A percentile compares a stretch with the other conserved stretches of the same genome.
Evolutionary conservation across 2,888 invertebrate species (phyloP).

Genomic region (Napeogenes inachia): DNA sequence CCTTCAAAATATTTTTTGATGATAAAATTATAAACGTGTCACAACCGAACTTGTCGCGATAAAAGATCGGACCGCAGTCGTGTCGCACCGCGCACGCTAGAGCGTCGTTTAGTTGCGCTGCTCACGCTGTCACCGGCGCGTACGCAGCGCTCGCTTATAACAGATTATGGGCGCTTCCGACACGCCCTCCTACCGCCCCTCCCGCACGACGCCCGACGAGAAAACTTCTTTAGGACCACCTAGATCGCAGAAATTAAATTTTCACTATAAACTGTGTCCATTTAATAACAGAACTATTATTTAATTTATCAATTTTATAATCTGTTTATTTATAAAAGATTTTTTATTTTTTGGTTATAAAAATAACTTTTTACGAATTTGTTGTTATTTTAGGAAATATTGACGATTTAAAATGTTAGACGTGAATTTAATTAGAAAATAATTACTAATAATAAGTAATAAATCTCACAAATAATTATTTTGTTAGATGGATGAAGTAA

Average conservation of each 20-base stretch:
- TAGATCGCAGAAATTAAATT: slow-evolving; percentile 7
- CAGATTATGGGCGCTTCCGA: slow-evolving; percentile 50
- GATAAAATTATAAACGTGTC: slow-evolving; percentile 16
- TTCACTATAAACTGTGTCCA: no score
- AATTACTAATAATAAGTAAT: no score
- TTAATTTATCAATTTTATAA: no score
- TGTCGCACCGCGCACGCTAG: slow-evolving; percentile 37
- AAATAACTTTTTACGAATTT: no score
- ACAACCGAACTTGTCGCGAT: slow-evolving; percentile 30
- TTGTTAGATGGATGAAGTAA: no score
- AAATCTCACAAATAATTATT: no score
- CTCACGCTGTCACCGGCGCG: slow-evolving; percentile 40
- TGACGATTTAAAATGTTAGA: no score
- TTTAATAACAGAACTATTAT: no score
- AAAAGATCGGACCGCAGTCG: slow-evolving; percentile 34
- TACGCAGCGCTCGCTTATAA: slow-evolving; percentile 54
- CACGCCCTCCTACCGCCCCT: slow-evolving; percentile 56
- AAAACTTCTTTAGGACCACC: slow-evolving; percentile 1
- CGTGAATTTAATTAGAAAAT: no score
- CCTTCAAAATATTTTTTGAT: slow-evolving; percentile 22
- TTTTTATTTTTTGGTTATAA: no score
- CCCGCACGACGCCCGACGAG: slow-evolving; percentile 28
- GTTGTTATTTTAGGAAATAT: no score
- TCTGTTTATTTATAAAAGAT: no score
- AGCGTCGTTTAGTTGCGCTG: slow-evolving; percentile 48